A percentile compares a stretch with the other conserved stretches of the same genome.
phyloP scores from a whole-genome alignment of 2,113 vertebrate species.

The Motacilla alba region DNA sequence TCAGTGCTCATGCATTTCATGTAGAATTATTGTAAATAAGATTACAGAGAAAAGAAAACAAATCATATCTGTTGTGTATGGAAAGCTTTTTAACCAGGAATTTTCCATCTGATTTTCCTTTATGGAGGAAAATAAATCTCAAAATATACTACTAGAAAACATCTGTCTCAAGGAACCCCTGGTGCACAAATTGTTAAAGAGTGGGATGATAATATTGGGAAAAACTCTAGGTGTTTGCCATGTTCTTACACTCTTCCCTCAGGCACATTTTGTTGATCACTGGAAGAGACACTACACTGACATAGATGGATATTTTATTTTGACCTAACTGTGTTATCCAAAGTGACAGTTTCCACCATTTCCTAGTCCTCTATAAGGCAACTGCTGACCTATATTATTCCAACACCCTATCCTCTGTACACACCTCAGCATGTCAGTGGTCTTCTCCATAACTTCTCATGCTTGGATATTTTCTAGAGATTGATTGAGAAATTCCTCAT shows the following conservation, averaged over 20 bases:
- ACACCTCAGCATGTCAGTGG: not conserved
- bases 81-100: not conserved
- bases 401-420: not conserved
- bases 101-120: not conserved
- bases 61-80: rapidly evolving
- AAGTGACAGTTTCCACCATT: not conserved
- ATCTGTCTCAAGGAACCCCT: not conserved
- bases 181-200: not conserved
- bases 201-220: not conserved
- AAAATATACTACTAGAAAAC: not conserved
- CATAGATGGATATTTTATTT: not conserved
- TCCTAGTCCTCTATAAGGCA: not conserved
- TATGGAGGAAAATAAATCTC: not conserved
- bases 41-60: not conserved
- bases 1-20: not conserved
- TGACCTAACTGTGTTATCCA: not conserved
- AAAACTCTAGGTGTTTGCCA: not conserved
- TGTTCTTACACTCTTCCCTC: not conserved
- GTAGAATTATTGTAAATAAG: not conserved
- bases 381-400: not conserved
- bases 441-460: not conserved
- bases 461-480: not conserved
- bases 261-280: not conserved
- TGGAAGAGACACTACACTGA: not conserved
- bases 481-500: not conserved